phyloP scores from a whole-genome alignment of 2,888 invertebrate genomes.

The Altica lythri region DNA sequence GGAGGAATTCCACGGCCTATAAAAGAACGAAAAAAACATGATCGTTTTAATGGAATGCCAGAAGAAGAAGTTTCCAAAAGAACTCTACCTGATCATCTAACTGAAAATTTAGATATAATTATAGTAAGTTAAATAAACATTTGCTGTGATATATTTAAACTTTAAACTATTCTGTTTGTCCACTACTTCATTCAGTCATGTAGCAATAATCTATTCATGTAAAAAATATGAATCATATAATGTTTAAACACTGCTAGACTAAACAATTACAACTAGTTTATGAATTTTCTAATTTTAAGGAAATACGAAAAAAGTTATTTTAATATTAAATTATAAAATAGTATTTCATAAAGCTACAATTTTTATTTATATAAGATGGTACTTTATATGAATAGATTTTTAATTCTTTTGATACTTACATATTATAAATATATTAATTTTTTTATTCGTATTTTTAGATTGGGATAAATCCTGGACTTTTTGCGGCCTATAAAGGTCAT shows the following conservation, averaged over 20 bases:
- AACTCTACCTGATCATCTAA: slow-evolving; percentile 92
- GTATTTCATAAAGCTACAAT: too few relatives aligned
- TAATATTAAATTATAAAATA: too few relatives aligned
- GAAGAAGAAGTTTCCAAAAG: slow-evolving; percentile 95
- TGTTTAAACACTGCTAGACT: too few relatives aligned
- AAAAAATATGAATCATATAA: background rate
- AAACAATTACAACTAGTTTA: too few relatives aligned
- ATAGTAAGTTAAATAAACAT: slow-evolving; percentile 78
- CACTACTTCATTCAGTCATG: background rate
- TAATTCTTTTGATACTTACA: too few relatives aligned
- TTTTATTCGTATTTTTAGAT: slow-evolving; percentile 65
- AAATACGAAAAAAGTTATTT: too few relatives aligned
- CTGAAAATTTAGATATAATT: slow-evolving; percentile 93
- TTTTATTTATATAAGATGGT: too few relatives aligned
- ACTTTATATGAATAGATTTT: too few relatives aligned
- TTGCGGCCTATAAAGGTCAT: slow-evolving; percentile 97
- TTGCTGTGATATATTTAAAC: background rate
- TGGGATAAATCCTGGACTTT: slow-evolving; percentile 96
- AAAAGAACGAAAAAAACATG: slow-evolving; percentile 91
- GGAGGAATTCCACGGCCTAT: slow-evolving; percentile 63
- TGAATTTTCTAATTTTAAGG: too few relatives aligned
- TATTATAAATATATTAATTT: too few relatives aligned
- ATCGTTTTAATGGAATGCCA: slow-evolving; percentile 94
- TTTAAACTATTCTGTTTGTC: background rate
- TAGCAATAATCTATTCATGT: background rate